A percentile compares a stretch with the other conserved stretches of the same genome.
phyloP scores from a whole-genome alignment of 2,113 vertebrate genomes.

The human (Homo sapiens) region DNA sequence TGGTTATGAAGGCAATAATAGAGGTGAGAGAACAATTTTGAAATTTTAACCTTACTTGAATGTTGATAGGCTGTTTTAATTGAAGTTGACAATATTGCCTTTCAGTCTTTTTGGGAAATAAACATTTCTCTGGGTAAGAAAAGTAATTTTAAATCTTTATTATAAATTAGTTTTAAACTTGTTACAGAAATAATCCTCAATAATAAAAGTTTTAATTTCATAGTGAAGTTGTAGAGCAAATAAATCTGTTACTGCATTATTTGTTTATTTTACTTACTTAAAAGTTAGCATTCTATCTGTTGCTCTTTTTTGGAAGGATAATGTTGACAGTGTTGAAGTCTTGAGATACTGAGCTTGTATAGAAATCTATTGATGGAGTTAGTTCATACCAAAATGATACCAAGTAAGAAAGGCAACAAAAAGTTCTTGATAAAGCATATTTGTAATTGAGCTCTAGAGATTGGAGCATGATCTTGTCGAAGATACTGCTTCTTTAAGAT shows the following conservation, averaged over 20 bases:
- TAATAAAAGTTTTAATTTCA: slow-evolving; percentile 4
- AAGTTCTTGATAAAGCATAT: background rate
- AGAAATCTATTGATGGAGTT: slow-evolving; percentile 9
- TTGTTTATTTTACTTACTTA: background rate
- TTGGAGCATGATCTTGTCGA: background rate
- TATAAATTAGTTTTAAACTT: slow-evolving; percentile 47
- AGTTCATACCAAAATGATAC: background rate
- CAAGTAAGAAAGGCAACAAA: background rate
- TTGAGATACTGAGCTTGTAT: background rate
- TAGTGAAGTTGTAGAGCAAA: background rate
- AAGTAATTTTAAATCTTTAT: slow-evolving; percentile 51
- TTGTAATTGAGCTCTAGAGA: background rate
- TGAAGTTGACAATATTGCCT: background rate
- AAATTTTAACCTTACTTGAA: slow-evolving; percentile 43
- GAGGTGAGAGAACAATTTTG: slow-evolving; percentile 88
- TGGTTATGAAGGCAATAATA: slow-evolving; percentile 99
- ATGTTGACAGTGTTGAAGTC: background rate
- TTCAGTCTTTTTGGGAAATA: slow-evolving; percentile 14
- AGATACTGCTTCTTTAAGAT: background rate
- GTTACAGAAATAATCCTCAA: background rate
- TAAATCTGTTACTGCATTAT: background rate
- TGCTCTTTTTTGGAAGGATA: background rate
- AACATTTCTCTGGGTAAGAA: background rate
- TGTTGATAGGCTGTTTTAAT: slow-evolving; percentile 18
- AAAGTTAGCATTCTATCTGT: background rate